phyloP scores from a whole-genome alignment of 2,797 vertebrate species.

The Lepilemur septentrionalis region DNA sequence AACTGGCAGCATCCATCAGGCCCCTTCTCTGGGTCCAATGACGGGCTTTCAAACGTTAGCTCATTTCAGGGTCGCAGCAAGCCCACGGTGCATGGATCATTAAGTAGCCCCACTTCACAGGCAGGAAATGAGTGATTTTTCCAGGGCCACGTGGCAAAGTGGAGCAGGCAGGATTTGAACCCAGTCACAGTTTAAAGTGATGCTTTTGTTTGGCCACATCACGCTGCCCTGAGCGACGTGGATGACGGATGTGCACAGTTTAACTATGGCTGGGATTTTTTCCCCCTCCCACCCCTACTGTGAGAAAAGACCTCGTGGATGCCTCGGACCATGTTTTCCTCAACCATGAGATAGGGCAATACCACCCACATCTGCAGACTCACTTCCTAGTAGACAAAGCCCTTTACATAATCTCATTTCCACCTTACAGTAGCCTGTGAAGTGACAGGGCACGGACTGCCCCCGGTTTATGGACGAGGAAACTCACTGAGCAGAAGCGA shows the following conservation, averaged over 20 bases:
- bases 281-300: rapidly evolving
- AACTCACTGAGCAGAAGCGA: background rate
- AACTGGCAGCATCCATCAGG: rapidly evolving
- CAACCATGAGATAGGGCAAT: too few relatives aligned
- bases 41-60: background rate
- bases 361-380: rapidly evolving
- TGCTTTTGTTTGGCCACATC: rapidly evolving
- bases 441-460: rapidly evolving
- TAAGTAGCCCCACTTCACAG: background rate
- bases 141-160: background rate
- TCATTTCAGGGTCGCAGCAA: background rate
- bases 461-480: background rate
- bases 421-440: background rate
- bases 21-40: background rate
- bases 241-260: rapidly evolving
- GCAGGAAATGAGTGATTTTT: background rate
- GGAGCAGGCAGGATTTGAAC: background rate
- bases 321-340: background rate
- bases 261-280: background rate
- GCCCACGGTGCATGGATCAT: background rate
- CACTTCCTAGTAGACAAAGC: background rate
- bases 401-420: background rate
- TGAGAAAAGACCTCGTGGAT: background rate
- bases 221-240: rapidly evolving
- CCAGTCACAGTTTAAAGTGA: background rate